A percentile compares a stretch with the other conserved stretches of the same genome.
Conservation (phyloP, 2,113 vertebrate species). For the Pelodiscus sinensis region DNA sequence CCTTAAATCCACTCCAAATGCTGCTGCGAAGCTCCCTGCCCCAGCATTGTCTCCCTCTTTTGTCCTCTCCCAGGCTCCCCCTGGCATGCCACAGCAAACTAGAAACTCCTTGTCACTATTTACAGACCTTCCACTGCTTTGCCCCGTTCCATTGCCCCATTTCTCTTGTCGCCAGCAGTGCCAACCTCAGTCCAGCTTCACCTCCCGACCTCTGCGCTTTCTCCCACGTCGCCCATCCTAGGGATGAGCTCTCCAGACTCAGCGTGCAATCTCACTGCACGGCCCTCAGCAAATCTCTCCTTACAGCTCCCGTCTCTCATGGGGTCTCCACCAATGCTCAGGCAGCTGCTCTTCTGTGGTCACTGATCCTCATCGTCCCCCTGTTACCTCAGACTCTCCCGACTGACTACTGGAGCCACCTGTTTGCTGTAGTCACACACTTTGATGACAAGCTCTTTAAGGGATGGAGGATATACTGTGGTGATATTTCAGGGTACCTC, state of each 20-base stretch:
- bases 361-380: not conserved
- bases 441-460: not conserved
- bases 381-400: not conserved
- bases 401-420: not conserved
- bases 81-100: not conserved
- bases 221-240: not conserved
- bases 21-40: not conserved
- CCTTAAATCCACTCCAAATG: not conserved
- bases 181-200: not conserved
- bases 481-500: too few relatives aligned
- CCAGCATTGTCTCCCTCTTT: not conserved
- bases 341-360: not conserved
- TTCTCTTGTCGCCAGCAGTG: not conserved
- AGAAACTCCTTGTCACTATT: not conserved
- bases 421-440: not conserved
- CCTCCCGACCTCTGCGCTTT: not conserved
- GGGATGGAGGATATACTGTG: too few relatives aligned
- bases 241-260: not conserved
- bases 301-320: not conserved
- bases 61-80: not conserved
- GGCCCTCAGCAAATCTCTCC: not conserved
- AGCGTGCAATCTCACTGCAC: not conserved
- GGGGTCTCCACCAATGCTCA: not conserved
- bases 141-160: not conserved
- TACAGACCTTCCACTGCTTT: not conserved